These are phyloP conservation scores for Oreochromis mossambicus DNA, from an alignment of 2,797 vertebrate species.

Conservation along the genomic window DNA sequence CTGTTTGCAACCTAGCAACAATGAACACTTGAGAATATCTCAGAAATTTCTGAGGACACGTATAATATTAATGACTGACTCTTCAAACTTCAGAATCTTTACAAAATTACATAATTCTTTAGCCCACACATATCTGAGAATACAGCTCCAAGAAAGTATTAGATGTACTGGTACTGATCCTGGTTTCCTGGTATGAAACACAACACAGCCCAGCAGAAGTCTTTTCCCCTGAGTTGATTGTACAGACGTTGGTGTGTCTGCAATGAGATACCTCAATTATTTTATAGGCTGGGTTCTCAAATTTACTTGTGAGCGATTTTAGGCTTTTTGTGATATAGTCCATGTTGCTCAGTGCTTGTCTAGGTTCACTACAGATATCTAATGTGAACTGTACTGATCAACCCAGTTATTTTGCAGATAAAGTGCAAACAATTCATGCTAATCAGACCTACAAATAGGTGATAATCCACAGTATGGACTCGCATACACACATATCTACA, in stretches of 20 bases:
- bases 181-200: not conserved
- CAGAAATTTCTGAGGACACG: not conserved
- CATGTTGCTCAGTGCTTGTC: not conserved
- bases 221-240: not conserved
- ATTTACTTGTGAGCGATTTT: not conserved
- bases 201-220: not conserved
- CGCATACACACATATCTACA: not conserved
- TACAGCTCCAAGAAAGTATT: not conserved
- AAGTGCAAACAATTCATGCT: not conserved
- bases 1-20: not conserved
- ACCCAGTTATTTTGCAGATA: not conserved
- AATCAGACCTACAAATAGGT: not conserved
- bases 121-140: not conserved
- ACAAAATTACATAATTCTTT: not conserved
- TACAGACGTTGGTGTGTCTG: not conserved
- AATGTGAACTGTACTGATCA: not conserved
- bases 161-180: not conserved
- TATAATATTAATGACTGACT: not conserved
- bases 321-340: not conserved
- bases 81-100: not conserved
- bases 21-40: not conserved
- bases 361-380: not conserved
- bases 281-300: not conserved
- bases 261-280: not conserved
- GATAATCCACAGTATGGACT: not conserved